Evolutionary conservation across 2,888 invertebrate genomes (phyloP), one percentile per base, ranked within the genome.

Genomic region (Physocephala rufipes): DNA sequence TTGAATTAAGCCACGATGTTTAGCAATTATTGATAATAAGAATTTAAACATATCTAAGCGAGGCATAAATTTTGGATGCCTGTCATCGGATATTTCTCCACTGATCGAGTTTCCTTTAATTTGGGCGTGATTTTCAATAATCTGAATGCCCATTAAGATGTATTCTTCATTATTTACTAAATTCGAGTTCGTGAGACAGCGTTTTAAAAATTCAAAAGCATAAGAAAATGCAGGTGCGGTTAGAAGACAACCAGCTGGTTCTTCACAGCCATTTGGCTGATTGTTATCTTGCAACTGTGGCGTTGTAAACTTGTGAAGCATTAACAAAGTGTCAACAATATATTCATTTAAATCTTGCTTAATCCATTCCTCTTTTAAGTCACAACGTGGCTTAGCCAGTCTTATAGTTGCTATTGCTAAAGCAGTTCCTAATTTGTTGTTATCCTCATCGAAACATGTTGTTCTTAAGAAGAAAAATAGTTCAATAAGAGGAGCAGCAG

Each of bases 141-240:
- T 88, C 73, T 91, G 89, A 21, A 92, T 85, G 0, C 89, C 89
- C 76, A 89, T 88, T 73, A 90, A 84, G 73, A 92, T 87, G 74
- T 91, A 86, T 45, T 87, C 86, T 69, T 87, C 89, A 80, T 89
- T 89, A 73, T 86, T 87, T 73, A 86, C 87, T 26, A 88, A 87
- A 36, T 82, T 79, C 67, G 84, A 82, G 0, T 87, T 86, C 12
- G 87, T 79, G 58, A 90, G 79, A 76, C 91, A 90, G 69, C 89
- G 87, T 78, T 90, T 91, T 4, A 97, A 84, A 78, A 96, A 89
- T 16, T 93, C 92, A 85, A 95, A 96, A 15, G 90, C 88, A 81
- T 93, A 97, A 78, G 93, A 92, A 87, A 96, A 95, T 0, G 92
- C 92, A 1, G 95, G 91, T 0, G 92, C 92, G 1, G 84, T 74